Conservation (phyloP, 2,113 vertebrate species). For the Petaurus breviceps region DNA sequence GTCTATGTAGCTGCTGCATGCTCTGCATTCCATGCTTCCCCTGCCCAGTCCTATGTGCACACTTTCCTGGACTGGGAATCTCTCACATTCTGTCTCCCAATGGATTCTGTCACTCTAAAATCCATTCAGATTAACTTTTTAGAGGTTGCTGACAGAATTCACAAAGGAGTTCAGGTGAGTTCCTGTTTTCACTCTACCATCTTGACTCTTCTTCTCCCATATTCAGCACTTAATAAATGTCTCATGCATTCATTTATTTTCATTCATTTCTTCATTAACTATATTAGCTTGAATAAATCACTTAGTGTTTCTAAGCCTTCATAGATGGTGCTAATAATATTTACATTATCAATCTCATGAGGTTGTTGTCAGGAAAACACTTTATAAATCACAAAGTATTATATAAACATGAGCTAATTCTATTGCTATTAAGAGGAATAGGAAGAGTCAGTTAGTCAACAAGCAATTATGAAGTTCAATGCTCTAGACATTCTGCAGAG, state of each 20-base stretch:
- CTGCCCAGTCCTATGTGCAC: no score
- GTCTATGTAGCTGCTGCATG: no score
- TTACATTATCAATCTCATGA: not conserved
- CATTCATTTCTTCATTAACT: not conserved
- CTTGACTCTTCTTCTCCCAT: not conserved
- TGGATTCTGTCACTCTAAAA: no score
- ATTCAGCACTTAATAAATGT: not conserved
- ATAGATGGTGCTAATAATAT: not conserved
- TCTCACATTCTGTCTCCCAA: no score
- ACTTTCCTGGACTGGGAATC: no score
- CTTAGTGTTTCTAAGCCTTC: not conserved
- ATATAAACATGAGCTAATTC: not conserved
- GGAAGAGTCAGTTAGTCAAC: not conserved
- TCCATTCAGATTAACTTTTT: no score
- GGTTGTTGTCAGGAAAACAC: not conserved
- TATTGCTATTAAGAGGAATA: not conserved
- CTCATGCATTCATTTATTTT: not conserved
- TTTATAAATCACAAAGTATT: not conserved
- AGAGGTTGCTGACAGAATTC: no score
- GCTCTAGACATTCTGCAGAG: not conserved
- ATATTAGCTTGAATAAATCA: not conserved
- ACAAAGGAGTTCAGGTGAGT: no score
- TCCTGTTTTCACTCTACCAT: no score
- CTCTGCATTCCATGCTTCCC: no score
- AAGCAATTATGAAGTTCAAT: not conserved